Conservation (phyloP, 2,113 vertebrate species). For the Rhodinocichla rosea region DNA sequence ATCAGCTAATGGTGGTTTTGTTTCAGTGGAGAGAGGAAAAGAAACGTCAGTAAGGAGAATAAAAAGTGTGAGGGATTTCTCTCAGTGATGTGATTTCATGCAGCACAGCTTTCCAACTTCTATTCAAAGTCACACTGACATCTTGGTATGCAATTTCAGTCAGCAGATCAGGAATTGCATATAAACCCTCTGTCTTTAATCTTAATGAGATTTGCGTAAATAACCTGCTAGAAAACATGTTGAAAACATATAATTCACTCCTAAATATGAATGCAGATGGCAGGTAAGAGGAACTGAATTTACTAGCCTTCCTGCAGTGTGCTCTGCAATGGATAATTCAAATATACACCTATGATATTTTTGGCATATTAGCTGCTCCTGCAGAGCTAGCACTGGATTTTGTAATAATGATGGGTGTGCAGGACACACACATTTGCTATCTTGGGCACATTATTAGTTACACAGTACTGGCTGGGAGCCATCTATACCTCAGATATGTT, state of each 20-base stretch:
- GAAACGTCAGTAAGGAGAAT: not conserved
- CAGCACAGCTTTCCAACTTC: constrained; percentile 16
- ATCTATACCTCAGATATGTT: not conserved
- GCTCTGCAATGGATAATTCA: constrained; percentile 16
- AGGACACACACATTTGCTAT: not conserved
- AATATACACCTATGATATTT: not conserved
- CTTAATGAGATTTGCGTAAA: constrained; percentile 66
- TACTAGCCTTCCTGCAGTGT: constrained; percentile 10
- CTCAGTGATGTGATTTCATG: not conserved
- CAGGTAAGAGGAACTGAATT: constrained; percentile 38
- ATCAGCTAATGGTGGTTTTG: not conserved
- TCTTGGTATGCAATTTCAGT: constrained; percentile 30
- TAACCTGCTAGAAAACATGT: constrained; percentile 51
- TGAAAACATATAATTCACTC: constrained; percentile 49
- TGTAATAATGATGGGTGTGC: not conserved
- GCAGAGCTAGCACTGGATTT: not conserved
- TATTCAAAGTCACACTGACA: constrained; percentile 6
- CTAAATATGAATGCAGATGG: constrained; percentile 23
- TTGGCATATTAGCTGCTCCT: not conserved
- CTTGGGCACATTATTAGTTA: not conserved
- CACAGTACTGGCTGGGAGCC: not conserved
- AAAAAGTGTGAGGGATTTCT: not conserved
- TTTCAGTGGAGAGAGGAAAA: not conserved
- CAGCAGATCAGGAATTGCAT: constrained; percentile 7
- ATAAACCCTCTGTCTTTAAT: constrained; percentile 10